Conservation (phyloP, 2,113 vertebrate genomes). For the Stictonetta naevosa region DNA sequence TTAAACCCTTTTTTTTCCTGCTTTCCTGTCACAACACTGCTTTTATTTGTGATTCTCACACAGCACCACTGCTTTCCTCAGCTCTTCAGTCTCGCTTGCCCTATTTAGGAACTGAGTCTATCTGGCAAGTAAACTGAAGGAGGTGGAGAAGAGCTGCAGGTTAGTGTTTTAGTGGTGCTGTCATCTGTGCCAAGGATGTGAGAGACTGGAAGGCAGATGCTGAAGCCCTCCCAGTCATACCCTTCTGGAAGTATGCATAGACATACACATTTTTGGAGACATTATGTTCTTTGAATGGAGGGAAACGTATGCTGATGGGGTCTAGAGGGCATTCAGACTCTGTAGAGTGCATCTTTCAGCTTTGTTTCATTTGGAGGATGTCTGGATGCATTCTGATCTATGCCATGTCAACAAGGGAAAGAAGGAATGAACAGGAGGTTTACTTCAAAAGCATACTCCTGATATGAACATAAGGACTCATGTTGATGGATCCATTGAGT, state of each 20-base stretch:
- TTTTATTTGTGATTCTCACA: slow-evolving; percentile 31
- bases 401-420: neutral
- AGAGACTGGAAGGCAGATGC: neutral
- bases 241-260: neutral
- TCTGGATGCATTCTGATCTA: neutral
- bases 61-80: neutral
- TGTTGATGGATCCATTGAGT: neutral
- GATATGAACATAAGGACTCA: neutral
- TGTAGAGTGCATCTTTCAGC: neutral
- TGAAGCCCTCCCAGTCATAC: neutral
- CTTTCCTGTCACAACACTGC: neutral
- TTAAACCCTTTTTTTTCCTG: neutral
- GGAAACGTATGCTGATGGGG: neutral
- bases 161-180: neutral
- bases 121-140: neutral
- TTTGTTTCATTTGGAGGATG: neutral
- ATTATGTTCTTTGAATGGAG: no score
- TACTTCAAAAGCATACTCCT: neutral
- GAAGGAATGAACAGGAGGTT: neutral
- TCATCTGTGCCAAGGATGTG: neutral
- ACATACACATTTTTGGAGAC: neutral
- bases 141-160: neutral
- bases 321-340: neutral
- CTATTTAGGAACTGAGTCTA: neutral
- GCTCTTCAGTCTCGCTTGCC: neutral